Base-by-base conservation (phyloP, 2,113 vertebrate genomes). In the Corythornis vintsioides region DNA sequence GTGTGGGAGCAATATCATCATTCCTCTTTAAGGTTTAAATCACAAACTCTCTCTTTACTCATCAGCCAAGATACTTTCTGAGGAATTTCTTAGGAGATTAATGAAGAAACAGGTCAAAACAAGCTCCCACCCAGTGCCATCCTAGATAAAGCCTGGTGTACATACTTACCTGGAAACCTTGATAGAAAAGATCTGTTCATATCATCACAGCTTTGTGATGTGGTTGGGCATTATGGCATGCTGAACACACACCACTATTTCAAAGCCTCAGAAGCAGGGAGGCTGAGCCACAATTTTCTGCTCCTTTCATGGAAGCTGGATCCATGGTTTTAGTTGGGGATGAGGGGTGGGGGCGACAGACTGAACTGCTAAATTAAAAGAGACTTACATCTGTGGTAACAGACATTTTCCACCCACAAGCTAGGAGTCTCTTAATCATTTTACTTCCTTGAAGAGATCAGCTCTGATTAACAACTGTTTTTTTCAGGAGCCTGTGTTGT, bases 91-190 rank as follows among this genome's bases (percentile, higher is more conserved):
- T 79, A 38, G 16, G 40, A 72, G 61, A 35, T 45, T 7, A 92
- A 77, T 7, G 35, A 91, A 86, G n/a, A 12, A 86, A 61, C 80
- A 90, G 66, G 78, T 79, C 53, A 87, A 82, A 94, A 74, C 90
- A 96, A 63, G 88, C 45, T 76, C 42, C 31, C 69, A 22, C 63
- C 42, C 66, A 43, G 2, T 72, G 59, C 59, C 33, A 73, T 53
- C 45, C 50, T 52, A 70, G 74, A 66, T 61, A 92, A 94, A 73
- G 19, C 11, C 38, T 76, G 50, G 31, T 57, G 42, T 19, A 66
- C 42, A 61, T 10, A 61, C 57, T 61, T 65, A 57, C 42, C 25
- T 53, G 69, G 70, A 82, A 90, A 82, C 33, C 21, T 33, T 84
- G 81, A 25, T 33, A 89, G 70, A 88, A 85, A 55, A 8, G n/a